These are phyloP conservation scores for Hymenopus coronatus DNA, from an alignment of 2,888 invertebrate species.

Conservation along the genomic window DNA sequence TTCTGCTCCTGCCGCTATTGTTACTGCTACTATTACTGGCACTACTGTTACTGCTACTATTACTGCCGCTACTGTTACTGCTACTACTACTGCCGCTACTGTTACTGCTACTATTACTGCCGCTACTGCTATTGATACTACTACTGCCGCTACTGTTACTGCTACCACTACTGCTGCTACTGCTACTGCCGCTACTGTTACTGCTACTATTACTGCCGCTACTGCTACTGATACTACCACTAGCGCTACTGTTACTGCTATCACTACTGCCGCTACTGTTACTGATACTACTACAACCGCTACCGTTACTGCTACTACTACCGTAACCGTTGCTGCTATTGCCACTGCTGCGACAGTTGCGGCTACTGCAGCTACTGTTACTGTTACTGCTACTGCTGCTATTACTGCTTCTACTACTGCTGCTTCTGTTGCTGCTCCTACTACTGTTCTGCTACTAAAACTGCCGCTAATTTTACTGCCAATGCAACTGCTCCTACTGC, in stretches of 20 bases:
- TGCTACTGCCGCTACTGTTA: neutral
- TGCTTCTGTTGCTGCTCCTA: too few species aligned
- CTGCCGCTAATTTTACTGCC: too few species aligned
- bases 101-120: neutral
- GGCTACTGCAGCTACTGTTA: neutral
- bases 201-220: neutral
- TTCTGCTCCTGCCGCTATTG: neutral
- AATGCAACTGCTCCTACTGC: too few species aligned
- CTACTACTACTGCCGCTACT: neutral
- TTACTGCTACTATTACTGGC: neutral
- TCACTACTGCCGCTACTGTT: neutral
- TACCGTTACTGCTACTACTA: too few species aligned
- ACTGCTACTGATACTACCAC: neutral
- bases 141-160: neutral
- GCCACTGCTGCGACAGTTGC: neutral
- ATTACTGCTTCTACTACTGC: too few species aligned
- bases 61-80: neutral
- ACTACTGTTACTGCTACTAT: neutral
- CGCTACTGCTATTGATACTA: neutral
- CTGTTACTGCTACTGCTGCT: neutral
- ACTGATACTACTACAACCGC: neutral
- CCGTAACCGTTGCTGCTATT: neutral
- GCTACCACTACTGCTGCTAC: neutral
- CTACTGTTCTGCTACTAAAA: too few species aligned
- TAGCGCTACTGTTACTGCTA: too few species aligned